Conservation (phyloP, 1,140 invertebrate genomes). For the Pseudomyrmex gracilis region DNA sequence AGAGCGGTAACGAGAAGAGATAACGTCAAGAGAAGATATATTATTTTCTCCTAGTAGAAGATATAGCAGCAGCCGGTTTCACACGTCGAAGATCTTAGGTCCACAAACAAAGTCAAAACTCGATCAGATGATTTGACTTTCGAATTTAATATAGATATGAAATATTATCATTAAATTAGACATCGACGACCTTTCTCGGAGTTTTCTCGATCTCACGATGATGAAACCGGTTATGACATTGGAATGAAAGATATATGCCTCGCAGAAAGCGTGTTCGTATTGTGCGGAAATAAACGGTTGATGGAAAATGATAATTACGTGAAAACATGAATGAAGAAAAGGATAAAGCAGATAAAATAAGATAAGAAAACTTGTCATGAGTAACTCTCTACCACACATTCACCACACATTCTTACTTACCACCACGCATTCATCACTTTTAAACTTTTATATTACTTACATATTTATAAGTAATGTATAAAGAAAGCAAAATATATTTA, state of each 20-base stretch:
- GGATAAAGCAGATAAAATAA: constrained; percentile 73
- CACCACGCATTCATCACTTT: not conserved
- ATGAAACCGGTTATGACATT: constrained; percentile 34
- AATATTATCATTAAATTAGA: constrained; percentile 12
- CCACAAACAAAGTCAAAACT: not conserved
- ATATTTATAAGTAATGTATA: constrained; percentile 4
- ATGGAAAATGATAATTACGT: constrained; percentile 6
- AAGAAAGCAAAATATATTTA: too few relatives aligned
- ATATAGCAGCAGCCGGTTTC: not conserved
- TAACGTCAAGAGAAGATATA: constrained; percentile 3
- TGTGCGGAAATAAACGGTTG: constrained; percentile 9
- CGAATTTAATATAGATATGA: not conserved
- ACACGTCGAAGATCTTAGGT: constrained; percentile 21
- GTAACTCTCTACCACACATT: constrained; percentile 28
- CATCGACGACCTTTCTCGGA: not conserved
- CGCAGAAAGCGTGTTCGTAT: not conserved
- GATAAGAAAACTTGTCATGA: constrained; percentile 69
- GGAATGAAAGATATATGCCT: not conserved
- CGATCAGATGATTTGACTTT: not conserved
- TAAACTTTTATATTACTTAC: not conserved
- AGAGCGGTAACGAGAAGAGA: constrained; percentile 25
- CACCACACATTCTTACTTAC: too few relatives aligned
- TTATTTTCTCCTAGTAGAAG: not conserved
- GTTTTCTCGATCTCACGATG: constrained; percentile 33
- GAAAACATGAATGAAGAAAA: constrained; percentile 66